phyloP scores from a whole-genome alignment of 2,888 invertebrate genomes.

The Heteropelma amictum region DNA sequence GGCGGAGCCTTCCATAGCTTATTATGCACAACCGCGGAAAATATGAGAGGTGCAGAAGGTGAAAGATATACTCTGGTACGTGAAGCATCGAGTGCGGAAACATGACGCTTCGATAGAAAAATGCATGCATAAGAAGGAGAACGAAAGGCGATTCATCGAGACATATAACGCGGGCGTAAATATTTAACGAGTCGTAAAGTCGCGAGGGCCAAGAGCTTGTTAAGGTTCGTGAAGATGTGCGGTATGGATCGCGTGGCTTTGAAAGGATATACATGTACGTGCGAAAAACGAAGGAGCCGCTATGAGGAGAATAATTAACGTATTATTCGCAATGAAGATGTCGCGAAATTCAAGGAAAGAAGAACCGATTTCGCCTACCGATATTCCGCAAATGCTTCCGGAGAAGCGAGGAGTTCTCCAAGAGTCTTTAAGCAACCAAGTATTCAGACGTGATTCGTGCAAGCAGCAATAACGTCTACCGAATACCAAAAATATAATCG shows the following conservation, averaged over 20 bases:
- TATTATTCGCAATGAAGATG: constrained; percentile 1
- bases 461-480: too few relatives aligned
- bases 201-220: constrained; percentile 19
- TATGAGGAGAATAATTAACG: constrained; percentile 7
- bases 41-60: neutral
- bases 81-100: neutral
- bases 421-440: neutral
- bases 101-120: neutral
- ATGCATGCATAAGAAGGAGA: neutral
- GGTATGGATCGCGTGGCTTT: neutral
- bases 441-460: too few relatives aligned
- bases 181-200: constrained; percentile 50
- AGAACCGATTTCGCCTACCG: constrained; percentile 19
- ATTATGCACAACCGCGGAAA: too few relatives aligned
- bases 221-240: constrained; percentile 4
- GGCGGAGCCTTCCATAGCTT: constrained; percentile 17
- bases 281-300: neutral
- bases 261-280: neutral
- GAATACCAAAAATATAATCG: neutral
- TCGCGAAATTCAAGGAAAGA: constrained; percentile 7
- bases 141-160: constrained; percentile 30
- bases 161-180: constrained; percentile 46
- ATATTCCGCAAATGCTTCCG: neutral
- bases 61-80: neutral
- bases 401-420: constrained; percentile 6